Conservation (phyloP, 2,113 vertebrate genomes). For the Nicator chloris region DNA sequence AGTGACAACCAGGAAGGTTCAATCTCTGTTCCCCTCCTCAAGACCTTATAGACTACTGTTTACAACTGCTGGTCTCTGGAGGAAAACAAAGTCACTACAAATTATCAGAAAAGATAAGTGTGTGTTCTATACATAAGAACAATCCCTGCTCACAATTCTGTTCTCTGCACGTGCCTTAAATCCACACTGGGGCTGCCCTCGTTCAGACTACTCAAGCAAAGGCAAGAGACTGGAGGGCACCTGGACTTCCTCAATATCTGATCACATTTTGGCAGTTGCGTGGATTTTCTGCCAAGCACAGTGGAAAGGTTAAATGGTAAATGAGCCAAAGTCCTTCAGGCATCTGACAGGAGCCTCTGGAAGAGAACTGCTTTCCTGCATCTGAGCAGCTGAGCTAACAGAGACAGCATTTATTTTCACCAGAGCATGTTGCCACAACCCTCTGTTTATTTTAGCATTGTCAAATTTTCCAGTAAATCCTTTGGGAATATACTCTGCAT, state of each 20-base stretch:
- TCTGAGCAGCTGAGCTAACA: constrained; percentile 31
- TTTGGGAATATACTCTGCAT: neutral
- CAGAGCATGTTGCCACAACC: neutral
- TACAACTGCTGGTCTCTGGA: neutral
- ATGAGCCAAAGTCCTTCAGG: neutral
- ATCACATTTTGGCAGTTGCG: neutral
- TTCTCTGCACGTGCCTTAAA: neutral
- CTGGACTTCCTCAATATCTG: neutral
- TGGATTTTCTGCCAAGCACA: neutral
- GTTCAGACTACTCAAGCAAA: neutral
- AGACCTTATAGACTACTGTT: neutral
- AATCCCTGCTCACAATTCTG: neutral
- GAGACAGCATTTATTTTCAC: neutral
- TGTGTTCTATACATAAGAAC: neutral
- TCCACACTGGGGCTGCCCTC: neutral
- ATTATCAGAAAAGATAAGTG: neutral
- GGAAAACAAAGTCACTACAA: neutral
- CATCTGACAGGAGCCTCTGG: neutral
- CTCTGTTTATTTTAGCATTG: constrained; percentile 7
- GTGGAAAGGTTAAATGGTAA: constrained; percentile 7
- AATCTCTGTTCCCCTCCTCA: neutral
- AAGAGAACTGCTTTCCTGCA: neutral
- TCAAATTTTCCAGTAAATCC: constrained; percentile 13
- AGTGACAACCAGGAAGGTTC: neutral
- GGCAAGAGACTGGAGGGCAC: neutral